Conservation (phyloP, 2,797 vertebrate genomes). For the Melopsittacus undulatus region DNA sequence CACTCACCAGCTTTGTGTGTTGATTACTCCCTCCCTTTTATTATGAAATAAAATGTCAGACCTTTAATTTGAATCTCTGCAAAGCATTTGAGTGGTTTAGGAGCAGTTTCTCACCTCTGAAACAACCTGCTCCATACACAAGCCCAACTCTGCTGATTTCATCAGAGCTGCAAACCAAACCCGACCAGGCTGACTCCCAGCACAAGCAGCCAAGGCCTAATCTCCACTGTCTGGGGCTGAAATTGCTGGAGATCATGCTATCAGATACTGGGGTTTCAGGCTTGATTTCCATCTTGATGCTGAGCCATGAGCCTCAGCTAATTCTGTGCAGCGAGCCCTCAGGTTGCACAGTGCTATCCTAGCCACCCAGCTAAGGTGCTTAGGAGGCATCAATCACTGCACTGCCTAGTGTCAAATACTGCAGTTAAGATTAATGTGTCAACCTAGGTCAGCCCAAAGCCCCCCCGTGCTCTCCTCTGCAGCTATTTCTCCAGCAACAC, state of each 20-base stretch:
- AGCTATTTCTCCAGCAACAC: rapidly evolving
- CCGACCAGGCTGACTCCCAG: background rate
- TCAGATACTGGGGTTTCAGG: background rate
- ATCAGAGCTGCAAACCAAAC: background rate
- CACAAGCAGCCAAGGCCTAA: rapidly evolving
- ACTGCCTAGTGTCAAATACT: rapidly evolving
- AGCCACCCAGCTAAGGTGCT: background rate
- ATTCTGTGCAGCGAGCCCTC: background rate
- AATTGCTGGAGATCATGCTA: background rate
- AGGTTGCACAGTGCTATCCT: background rate
- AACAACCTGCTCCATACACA: background rate
- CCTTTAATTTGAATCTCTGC: background rate
- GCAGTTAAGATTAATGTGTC: rapidly evolving
- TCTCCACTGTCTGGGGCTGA: background rate
- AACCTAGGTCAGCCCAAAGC: background rate
- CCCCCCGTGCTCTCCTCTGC: background rate
- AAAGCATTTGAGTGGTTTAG: background rate
- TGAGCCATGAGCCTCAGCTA: background rate
- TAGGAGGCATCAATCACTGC: background rate
- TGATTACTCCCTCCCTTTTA: background rate
- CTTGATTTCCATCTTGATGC: background rate
- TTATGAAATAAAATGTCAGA: background rate
- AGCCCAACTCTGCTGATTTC: background rate
- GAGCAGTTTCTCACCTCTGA: background rate
- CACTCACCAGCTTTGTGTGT: background rate